These are phyloP conservation scores for Brachyhypopomus gauderio DNA, from an alignment of 2,113 vertebrate genomes.

Conservation along the genomic window DNA sequence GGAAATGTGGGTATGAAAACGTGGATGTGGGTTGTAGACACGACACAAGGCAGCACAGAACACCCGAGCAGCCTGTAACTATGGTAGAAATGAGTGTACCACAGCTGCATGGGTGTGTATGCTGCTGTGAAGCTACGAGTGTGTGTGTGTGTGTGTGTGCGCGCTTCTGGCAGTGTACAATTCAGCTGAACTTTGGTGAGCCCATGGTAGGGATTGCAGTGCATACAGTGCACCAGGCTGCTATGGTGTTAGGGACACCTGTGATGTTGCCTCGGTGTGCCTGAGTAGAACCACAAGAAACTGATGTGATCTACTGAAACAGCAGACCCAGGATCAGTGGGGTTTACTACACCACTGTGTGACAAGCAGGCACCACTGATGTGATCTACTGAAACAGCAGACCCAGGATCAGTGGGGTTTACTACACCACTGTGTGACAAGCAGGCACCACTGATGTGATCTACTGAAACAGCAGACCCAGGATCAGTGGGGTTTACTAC, in stretches of 20 bases:
- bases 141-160: no score
- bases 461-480: not conserved
- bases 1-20: not conserved
- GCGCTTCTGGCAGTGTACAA: no score
- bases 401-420: conserved; percentile 3
- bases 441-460: conserved; percentile 17
- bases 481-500: conserved; percentile 5
- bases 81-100: not conserved
- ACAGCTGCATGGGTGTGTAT: conserved; percentile 2
- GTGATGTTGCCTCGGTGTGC: not conserved
- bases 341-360: conserved; percentile 4
- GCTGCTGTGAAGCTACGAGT: no score
- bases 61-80: not conserved
- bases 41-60: not conserved
- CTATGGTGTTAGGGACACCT: conserved; percentile 4
- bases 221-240: not conserved
- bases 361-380: conserved; percentile 26
- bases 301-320: not conserved
- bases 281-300: conserved; percentile 1
- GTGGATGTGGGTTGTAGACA: no score
- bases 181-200: not conserved
- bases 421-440: conserved; percentile 13
- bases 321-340: not conserved
- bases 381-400: not conserved
- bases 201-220: conserved; percentile 7